Evolutionary conservation across 1,140 invertebrate genomes (phyloP), one percentile per base, ranked within the genome.

Genomic region (Limonius californicus): DNA sequence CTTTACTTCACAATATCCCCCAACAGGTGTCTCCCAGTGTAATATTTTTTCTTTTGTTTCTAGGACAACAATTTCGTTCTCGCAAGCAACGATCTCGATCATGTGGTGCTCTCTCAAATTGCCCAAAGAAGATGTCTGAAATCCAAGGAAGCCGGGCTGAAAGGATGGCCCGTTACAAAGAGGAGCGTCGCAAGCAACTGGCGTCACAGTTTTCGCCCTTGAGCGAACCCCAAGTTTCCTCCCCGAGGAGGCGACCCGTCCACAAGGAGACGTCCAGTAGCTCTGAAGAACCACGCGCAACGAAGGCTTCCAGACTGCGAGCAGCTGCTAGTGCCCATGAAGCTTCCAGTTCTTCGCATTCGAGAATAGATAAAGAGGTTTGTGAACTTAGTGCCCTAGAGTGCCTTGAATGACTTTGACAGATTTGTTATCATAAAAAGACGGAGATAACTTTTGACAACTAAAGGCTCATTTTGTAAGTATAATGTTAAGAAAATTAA

Each of bases 241-340:
- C 42, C 19, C 35, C 23, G 27, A 62, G 9, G 56, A 60, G 59
- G 62, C 23, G 47, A 58, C 20, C 45, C 64, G 42, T 19, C 32
- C 27, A 45, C 27, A 59, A 57, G 20, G 35, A 23, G 12, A 77
- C 76, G 60, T 72, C 79, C 45, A 80, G 78, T 64, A 78, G 76
- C 66, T 66, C 72, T 11, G 78, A 78, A 65, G 74, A 71, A 69
- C 79, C 73, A 71, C 81, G 87, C 73, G 85, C 86, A 54, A 89
- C 87, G 23, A 81, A 85, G 72, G 81, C 87, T n/a, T 88, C 87
- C 57, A 82, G 86, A 64, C 76, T 89, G 56, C 79, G 86, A 68
- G 85, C 85, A 60, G 85, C 85, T 45, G 85, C 84, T 56, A 74
- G 78, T 50, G 71, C 63, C 20, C 39, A 32, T 19, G 57, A 58